Conservation (phyloP, 2,797 vertebrate species). For the Sarcoramphus papa region DNA sequence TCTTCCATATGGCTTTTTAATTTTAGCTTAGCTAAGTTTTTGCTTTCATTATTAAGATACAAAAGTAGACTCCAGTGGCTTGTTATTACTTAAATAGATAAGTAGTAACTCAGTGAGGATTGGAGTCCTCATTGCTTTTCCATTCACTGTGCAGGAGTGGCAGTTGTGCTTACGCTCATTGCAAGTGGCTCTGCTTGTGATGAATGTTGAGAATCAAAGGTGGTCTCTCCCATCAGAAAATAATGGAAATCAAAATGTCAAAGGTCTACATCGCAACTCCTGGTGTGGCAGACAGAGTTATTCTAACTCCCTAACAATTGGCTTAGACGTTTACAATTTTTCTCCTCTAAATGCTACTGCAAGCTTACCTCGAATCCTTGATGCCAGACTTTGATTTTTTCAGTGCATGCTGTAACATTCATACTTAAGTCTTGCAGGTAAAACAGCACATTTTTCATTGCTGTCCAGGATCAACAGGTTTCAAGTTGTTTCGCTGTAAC, state of each 20-base stretch:
- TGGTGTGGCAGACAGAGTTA: neutral
- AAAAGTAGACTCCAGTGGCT: neutral
- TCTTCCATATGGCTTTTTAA: neutral
- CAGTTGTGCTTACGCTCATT: neutral
- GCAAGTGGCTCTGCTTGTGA: neutral
- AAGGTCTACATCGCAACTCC: neutral
- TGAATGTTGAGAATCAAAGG: neutral
- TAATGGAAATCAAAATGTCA: neutral
- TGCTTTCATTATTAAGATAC: neutral
- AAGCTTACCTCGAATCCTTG: neutral
- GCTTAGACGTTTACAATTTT: neutral
- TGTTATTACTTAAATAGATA: neutral
- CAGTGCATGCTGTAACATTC: neutral
- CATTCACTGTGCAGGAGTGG: neutral
- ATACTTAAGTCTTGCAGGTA: neutral
- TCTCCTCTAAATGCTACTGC: neutral
- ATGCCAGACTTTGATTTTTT: neutral
- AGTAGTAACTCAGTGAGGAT: neutral
- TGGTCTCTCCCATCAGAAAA: neutral
- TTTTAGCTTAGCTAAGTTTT: constrained; percentile 4
- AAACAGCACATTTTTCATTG: neutral
- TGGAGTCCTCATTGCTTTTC: neutral
- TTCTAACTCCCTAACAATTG: neutral
- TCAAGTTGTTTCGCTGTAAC: neutral
- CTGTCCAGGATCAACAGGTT: neutral